Evolutionary conservation across 2,888 invertebrate genomes (phyloP).

Genomic region (Automeris io): DNA sequence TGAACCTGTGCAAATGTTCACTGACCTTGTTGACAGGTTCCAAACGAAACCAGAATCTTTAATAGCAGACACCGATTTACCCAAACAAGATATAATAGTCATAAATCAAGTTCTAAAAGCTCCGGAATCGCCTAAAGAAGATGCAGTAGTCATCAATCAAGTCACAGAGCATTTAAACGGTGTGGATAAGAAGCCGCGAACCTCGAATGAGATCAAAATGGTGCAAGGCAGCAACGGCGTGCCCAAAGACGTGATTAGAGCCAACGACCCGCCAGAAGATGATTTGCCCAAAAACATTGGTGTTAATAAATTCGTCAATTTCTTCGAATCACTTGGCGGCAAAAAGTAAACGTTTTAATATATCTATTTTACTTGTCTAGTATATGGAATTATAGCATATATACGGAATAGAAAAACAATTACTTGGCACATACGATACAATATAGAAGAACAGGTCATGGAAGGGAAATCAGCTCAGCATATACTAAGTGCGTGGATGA

Average conservation of each 20-base stretch:
- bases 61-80: conserved; percentile 5
- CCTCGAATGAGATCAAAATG: conserved; percentile 69
- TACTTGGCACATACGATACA: no score
- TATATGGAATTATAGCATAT: background rate
- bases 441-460: no score
- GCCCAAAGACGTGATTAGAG: conserved; percentile 62
- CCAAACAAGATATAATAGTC: conserved; percentile 12
- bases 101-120: background rate
- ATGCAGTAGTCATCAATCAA: conserved; percentile 7
- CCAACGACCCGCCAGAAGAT: conserved; percentile 67
- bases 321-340: conserved; percentile 67
- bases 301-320: conserved; percentile 69
- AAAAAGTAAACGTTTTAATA: conserved; percentile 45
- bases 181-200: conserved; percentile 32
- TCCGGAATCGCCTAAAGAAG: conserved; percentile 12
- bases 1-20: background rate
- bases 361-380: background rate
- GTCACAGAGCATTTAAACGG: conserved; percentile 29
- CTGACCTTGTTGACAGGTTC: background rate
- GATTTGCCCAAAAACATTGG: conserved; percentile 70
- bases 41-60: background rate
- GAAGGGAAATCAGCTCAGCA: no score
- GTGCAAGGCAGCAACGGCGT: conserved; percentile 43
- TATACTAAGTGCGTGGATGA: no score
- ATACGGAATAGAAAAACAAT: no score